Base-by-base conservation (phyloP, 2,797 vertebrate species). In the Phaenicophaeus curvirostris region DNA sequence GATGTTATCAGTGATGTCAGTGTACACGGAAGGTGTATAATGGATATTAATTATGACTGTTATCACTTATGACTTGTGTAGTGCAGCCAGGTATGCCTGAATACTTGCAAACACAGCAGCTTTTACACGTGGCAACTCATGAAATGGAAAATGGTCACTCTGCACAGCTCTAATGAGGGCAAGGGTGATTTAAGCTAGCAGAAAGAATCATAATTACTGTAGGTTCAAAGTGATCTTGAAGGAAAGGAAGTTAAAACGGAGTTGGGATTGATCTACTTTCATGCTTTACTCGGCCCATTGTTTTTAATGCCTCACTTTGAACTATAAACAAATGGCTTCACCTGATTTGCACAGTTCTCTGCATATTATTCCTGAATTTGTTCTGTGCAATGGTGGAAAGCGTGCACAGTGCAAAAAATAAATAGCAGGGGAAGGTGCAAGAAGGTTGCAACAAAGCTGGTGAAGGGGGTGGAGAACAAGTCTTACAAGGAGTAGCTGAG, bases 31-130 rank as follows among this genome's bases (percentile, higher is more conserved):
- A 96, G 95, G 93, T 94, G 94, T 95, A 93, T 94, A 95, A 95
- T 95, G 85, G 94, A 96, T 96, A 97, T 97, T 96, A 97, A 97
- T 96, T 97, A 96, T 97, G 94, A 95, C 89, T 96, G 93, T 95
- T 95, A 93, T 92, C 90, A 83, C 94, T 95, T 96, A 93, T 94
- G 93, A 92, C 88, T 93, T 91, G 85, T 95, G 75, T 95, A 77
- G 87, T 75, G 83, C 80, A 96, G 81, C 90, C 94, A 96, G 95
- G 91, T 94, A 95, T 95, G 93, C 90, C 91, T 95, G 91, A 96
- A 94, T 93, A 96, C 93, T 92, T 93, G 83, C 90, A 96, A 96
- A 94, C 95, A 93, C 95, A 96, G 95, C 94, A 59, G 93, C 96
- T 96, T 96, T 96, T 96, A 96, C 93, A 94, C 61, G 91, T 95